These are phyloP conservation scores for Eilema depressum DNA, from an alignment of 2,888 invertebrate species.

Conservation along the genomic window DNA sequence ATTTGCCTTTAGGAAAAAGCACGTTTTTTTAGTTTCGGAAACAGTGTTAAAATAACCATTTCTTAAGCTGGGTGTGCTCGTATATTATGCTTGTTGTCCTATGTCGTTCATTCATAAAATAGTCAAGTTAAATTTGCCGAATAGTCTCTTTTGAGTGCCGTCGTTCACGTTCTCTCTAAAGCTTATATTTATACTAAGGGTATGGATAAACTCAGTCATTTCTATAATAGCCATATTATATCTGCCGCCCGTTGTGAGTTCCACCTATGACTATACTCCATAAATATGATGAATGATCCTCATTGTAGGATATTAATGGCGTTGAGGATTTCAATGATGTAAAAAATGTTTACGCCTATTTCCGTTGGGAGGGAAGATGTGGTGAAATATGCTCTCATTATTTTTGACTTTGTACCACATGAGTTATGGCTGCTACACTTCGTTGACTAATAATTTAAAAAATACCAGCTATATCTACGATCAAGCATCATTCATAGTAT, in stretches of 20 bases:
- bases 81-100: no score
- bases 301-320: not conserved
- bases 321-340: not conserved
- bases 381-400: not conserved
- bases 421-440: not conserved
- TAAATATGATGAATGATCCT: slow-evolving; percentile 8
- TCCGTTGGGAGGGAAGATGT: not conserved
- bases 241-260: not conserved
- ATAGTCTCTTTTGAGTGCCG: no score
- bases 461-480: no score
- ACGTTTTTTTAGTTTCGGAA: no score
- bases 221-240: not conserved
- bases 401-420: not conserved
- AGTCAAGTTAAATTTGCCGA: no score
- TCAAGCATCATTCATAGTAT: no score
- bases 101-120: no score
- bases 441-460: no score
- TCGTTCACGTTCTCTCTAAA: no score
- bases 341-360: slow-evolving; percentile 10
- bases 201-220: not conserved
- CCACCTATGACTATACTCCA: not conserved
- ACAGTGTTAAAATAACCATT: no score
- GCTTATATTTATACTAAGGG: not conserved
- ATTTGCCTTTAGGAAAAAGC: no score
- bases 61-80: no score